These are phyloP conservation scores for Lepus townsendii DNA, from an alignment of 2,797 vertebrate genomes.

Conservation along the genomic window DNA sequence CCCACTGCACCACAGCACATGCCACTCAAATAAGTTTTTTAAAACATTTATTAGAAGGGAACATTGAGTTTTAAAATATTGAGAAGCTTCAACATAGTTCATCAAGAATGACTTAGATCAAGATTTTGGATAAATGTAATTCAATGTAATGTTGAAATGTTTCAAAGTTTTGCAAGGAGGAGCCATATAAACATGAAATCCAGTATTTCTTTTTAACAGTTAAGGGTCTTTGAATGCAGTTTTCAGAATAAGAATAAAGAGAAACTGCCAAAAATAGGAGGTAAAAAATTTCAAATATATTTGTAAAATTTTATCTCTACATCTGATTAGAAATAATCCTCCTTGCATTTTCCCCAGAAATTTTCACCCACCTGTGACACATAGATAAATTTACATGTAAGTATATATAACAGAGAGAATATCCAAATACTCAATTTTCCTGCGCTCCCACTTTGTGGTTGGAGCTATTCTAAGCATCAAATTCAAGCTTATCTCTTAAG, in stretches of 20 bases:
- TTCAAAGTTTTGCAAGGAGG: slow-evolving; percentile 21
- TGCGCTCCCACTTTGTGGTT: neutral
- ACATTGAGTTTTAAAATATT: slow-evolving; percentile 24
- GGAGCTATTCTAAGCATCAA: slow-evolving; percentile 9
- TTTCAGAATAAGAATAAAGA: slow-evolving; percentile 27
- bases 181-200: neutral
- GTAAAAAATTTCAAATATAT: neutral
- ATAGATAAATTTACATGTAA: neutral
- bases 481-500: neutral
- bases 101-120: slow-evolving; percentile 45
- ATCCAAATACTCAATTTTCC: neutral
- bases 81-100: slow-evolving; percentile 49
- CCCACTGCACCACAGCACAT: too few species aligned
- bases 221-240: neutral
- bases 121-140: neutral
- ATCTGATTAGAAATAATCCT: slow-evolving; percentile 38
- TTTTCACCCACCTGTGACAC: neutral
- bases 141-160: slow-evolving; percentile 27
- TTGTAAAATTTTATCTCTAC: neutral
- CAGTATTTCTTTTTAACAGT: slow-evolving; percentile 44
- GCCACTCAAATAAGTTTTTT: too few species aligned
- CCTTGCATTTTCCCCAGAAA: neutral
- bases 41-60: neutral
- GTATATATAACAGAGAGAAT: neutral
- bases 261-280: neutral